These are phyloP conservation scores for Pollachius pollachius DNA, from an alignment of 2,113 vertebrate genomes.

Conservation along the genomic window DNA sequence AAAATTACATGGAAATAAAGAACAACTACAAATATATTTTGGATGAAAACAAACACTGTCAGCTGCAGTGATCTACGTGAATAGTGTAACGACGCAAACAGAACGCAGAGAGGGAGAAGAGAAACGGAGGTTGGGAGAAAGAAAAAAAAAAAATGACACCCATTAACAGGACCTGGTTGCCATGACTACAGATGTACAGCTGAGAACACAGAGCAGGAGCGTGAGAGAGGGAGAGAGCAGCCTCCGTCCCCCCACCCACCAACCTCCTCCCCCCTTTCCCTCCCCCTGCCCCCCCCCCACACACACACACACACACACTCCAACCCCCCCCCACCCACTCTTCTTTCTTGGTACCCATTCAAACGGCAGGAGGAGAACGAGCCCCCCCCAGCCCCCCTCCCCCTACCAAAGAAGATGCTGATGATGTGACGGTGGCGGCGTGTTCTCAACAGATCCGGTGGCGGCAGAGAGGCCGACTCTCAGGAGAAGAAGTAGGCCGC, in stretches of 20 bases:
- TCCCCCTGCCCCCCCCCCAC: not conserved
- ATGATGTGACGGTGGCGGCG: constrained; percentile 97
- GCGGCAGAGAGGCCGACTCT: constrained; percentile 92
- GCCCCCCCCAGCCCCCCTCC: not conserved
- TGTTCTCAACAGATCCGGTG: constrained; percentile 88
- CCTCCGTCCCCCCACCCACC: constrained; percentile 28
- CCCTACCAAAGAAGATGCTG: constrained; percentile 81
- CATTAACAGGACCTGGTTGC: constrained; percentile 78
- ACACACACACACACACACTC: constrained; percentile 33
- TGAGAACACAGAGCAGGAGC: constrained; percentile 50
- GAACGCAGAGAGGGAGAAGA: constrained; percentile 45
- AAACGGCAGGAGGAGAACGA: constrained; percentile 21
- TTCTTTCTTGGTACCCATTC: constrained; percentile 18
- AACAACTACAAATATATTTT: not conserved
- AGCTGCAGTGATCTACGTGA: not conserved
- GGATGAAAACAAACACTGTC: not conserved
- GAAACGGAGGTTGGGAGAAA: constrained; percentile 29
- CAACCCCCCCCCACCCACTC: constrained; percentile 17
- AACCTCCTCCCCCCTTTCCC: constrained; percentile 16
- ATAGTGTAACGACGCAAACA: constrained; percentile 22
- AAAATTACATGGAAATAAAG: not conserved
- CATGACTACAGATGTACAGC: constrained; percentile 78
- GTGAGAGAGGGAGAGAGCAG: constrained; percentile 13
- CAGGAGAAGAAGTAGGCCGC: constrained; percentile 92
- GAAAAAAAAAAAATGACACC: constrained; percentile 54